These are phyloP conservation scores for Pterocles gutturalis DNA, from an alignment of 2,113 vertebrate species.

Conservation along the genomic window DNA sequence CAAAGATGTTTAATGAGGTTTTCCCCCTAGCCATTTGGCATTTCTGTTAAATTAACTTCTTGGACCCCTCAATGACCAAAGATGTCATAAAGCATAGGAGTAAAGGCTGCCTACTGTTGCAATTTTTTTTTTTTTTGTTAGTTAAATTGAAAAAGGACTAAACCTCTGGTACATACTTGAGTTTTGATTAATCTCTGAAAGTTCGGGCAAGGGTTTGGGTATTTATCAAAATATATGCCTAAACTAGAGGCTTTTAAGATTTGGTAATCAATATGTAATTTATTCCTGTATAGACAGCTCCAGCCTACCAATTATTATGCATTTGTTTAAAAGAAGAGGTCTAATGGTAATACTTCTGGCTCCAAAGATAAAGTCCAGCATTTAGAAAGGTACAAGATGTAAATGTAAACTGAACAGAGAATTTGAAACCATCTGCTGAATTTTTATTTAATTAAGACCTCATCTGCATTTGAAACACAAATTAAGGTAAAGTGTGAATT, in stretches of 20 bases:
- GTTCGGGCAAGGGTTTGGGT: neutral
- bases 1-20: neutral
- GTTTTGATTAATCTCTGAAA: neutral
- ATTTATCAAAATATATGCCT: neutral
- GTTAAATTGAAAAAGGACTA: neutral
- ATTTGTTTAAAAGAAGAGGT: constrained; percentile 19
- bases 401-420: constrained; percentile 62
- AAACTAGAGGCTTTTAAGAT: constrained; percentile 21
- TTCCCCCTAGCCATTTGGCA: neutral
- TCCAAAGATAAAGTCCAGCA: constrained; percentile 46
- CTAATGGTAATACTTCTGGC: neutral
- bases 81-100: neutral
- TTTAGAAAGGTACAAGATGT: constrained; percentile 35
- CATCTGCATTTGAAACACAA: constrained; percentile 72
- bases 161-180: neutral
- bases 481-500: constrained; percentile 67
- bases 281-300: neutral
- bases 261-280: constrained; percentile 16
- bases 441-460: constrained; percentile 72
- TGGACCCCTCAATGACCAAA: neutral
- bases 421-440: constrained; percentile 65
- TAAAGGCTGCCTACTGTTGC: neutral
- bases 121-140: neutral
- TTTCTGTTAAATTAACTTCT: neutral
- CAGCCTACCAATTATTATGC: neutral